Evolutionary conservation across 2,888 invertebrate species (phyloP).

Genomic region (Allolobophora icterica): DNA sequence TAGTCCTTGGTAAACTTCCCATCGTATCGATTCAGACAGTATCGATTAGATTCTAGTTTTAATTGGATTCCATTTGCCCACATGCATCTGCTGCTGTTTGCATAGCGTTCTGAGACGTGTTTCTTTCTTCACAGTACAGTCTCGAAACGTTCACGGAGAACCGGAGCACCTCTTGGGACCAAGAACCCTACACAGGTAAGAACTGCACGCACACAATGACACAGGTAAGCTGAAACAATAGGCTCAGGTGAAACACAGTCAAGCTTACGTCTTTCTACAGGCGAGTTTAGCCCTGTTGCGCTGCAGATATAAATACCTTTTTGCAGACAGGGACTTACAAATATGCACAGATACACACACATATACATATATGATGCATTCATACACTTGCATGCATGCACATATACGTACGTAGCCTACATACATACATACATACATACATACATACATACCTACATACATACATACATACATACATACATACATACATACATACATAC

Average conservation of each 20-base stretch:
- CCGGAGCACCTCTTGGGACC: constrained; percentile 58
- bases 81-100: background rate
- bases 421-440: too few relatives aligned
- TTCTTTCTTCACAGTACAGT: constrained; percentile 45
- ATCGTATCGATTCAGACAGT: background rate
- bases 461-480: background rate
- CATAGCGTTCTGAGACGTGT: background rate
- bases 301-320: background rate
- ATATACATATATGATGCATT: too few relatives aligned
- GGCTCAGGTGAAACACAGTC: background rate
- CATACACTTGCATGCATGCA: too few relatives aligned
- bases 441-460: too few relatives aligned
- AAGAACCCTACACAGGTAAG: constrained; percentile 50
- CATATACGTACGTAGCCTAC: too few relatives aligned
- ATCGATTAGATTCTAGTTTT: background rate
- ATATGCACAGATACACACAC: too few relatives aligned
- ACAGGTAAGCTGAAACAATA: background rate
- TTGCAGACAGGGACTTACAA: too few relatives aligned
- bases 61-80: background rate
- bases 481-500: constrained; percentile 36
- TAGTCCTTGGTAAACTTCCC: background rate
- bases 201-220: background rate
- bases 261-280: background rate
- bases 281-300: background rate
- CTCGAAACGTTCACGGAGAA: constrained; percentile 50